Conservation (phyloP, 2,888 invertebrate genomes). For the Lepidocyrtoides sp. region DNA sequence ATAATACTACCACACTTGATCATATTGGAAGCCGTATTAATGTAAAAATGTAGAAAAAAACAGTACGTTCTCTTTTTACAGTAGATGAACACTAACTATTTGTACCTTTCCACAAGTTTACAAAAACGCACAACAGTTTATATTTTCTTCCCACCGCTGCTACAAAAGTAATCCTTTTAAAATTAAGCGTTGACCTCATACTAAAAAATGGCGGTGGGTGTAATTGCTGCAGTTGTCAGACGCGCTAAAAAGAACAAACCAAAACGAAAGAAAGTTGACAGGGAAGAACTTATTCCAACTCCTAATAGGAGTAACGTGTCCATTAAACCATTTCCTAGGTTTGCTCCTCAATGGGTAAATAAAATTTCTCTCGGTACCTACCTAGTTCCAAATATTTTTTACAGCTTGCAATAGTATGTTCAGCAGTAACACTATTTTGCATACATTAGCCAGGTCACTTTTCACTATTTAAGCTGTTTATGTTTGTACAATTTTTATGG, state of each 20-base stretch:
- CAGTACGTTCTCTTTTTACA: neutral
- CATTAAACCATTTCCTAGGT: constrained; percentile 84
- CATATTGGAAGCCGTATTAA: neutral
- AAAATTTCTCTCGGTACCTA: neutral
- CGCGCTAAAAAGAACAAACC: constrained; percentile 38
- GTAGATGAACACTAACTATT: too few relatives aligned
- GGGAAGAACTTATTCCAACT: constrained; percentile 69
- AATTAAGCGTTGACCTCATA: neutral
- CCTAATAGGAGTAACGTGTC: constrained; percentile 79
- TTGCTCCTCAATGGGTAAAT: constrained; percentile 84
- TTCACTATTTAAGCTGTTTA: too few relatives aligned
- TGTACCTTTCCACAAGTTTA: too few relatives aligned
- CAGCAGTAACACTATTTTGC: neutral
- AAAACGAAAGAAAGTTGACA: constrained; percentile 76
- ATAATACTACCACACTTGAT: too few relatives aligned
- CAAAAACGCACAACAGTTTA: too few relatives aligned
- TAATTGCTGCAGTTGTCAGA: constrained; percentile 79
- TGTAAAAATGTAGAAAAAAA: neutral
- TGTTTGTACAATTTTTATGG: too few relatives aligned
- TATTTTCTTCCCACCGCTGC: too few relatives aligned
- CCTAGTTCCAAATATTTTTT: neutral
- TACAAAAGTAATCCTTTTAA: neutral
- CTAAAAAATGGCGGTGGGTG: constrained; percentile 76
- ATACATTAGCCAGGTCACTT: too few relatives aligned
- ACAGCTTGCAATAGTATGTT: neutral